Evolutionary conservation across 2,113 vertebrate species (phyloP).

Genomic region (Lathamus discolor): DNA sequence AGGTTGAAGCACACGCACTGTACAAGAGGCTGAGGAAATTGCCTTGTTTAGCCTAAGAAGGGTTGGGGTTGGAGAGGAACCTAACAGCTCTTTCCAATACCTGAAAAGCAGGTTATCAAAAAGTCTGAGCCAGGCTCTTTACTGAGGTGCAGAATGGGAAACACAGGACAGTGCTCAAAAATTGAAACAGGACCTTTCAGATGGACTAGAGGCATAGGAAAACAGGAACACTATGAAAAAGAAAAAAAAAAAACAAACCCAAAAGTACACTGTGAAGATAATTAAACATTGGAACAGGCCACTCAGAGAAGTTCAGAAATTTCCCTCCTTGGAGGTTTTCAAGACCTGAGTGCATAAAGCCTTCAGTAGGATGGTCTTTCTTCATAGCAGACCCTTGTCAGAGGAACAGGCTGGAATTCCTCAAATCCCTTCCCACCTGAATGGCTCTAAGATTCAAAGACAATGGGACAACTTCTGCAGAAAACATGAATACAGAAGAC

Average conservation of each 20-base stretch:
- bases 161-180: not conserved
- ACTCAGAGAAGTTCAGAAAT: not conserved
- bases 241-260: not conserved
- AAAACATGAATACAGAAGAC: conserved; percentile 15
- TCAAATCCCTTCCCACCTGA: not conserved
- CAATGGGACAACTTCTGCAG: not conserved
- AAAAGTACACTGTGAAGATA: not conserved
- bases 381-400: not conserved
- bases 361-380: not conserved
- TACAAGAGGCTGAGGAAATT: not conserved
- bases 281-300: not conserved
- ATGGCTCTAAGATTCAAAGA: not conserved
- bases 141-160: not conserved
- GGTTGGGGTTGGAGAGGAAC: not conserved
- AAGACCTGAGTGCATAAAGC: not conserved
- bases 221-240: not conserved
- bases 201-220: not conserved
- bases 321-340: not conserved
- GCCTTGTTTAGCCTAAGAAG: not conserved
- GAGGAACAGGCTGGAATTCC: not conserved
- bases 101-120: not conserved
- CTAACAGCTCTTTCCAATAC: not conserved
- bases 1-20: not conserved
- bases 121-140: not conserved
- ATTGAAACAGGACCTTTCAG: not conserved